Base-by-base conservation (phyloP, 2,888 invertebrate genomes). In the Cabera pusaria region DNA sequence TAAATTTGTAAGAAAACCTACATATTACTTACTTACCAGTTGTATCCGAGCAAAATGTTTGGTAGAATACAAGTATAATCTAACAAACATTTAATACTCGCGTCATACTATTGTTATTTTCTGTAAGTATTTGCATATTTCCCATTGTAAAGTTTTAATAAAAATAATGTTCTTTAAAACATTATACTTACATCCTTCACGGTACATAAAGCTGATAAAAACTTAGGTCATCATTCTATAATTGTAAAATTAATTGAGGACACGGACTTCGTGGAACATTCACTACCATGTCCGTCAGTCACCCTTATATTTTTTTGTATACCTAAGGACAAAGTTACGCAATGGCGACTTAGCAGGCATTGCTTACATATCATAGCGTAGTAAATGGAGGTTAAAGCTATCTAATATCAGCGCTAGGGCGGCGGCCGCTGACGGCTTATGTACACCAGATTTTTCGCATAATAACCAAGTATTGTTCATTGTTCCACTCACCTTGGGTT, bases 401-500 rank as follows among this genome's bases (percentile, higher is more conserved):
- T 56, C 52, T 44, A 46, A 51, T 50, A 46, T 40, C 47, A 56
- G 45, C 46, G 43, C 43, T 25, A 35, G 37, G 31, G 36, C 40
- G 8, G 16, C 20, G 18, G 8, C 12, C 6, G 20, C n/a, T 11
- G 26, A 24, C 23, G 20, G 32, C 41, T 35, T 37, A 26, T 25
- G 34, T 38, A 52, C 54, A 48, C 24, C 23, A 16, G 11, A 52
- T 56, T 63, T 52, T 50, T 63, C 49, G 52, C 51, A 37, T 50
- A 49, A 40, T 49, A 49, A 32, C 43, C 20, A 26, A 42, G 42
- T 46, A 50, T 52, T 49, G 45, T 53, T 46, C 75, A 78, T 80
- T 82, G 79, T 78, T 75, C 63, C 56, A 81, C 86, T 87, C 71
- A 87, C 86, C 86, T 87, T 87, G 85, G 61, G 78, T 69, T 51